Base-by-base conservation (phyloP, 2,797 vertebrate species). In the Fratercula arctica region DNA sequence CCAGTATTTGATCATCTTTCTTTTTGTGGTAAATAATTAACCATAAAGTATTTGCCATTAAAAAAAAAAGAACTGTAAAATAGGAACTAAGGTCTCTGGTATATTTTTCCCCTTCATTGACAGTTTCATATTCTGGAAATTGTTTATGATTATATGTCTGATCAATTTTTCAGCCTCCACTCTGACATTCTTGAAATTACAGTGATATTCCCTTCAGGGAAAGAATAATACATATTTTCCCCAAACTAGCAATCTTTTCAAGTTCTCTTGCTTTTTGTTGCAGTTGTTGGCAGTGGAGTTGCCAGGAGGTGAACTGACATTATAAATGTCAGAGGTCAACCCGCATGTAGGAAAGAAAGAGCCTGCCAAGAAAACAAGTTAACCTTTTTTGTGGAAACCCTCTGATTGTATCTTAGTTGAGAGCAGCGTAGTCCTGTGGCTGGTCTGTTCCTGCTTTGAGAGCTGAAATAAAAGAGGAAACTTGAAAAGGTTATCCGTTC, bases 231-330 rank as follows among this genome's bases (percentile, higher is more conserved):
- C 20, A 2, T 82, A 10, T 94, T 96, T 97, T 91, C 46, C 37
- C 77, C 23, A 9, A 87, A 85, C 70, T 81, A 70, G 81, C 86
- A 95, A 61, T 87, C 74, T 97, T 94, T 95, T 94, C 64, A 94
- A 80, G 78, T 72, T 94, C 63, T 70, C 33, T 74, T 67, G 46
- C 73, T 92, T 87, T 95, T 95, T 93, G 56, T 96, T 91, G 80
- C 48, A 78, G 84, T 53, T 91, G 83, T 84, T 96, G 90, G 77
- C 93, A 94, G 85, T 96, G 48, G 89, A 96, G 94, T 25, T 96
- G 57, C 91, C 72, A 50, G 88, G 81, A 93, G 94, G 77, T 90
- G 77, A 95, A 93, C 70, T 96, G 93, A 76, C 93, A 89, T 94
- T 78, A 90, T 70, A 90, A 95, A 95, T 94, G 81, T 90, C 81